Evolutionary conservation across 2,113 vertebrate species (phyloP), one percentile per base, ranked within the genome.

Genomic region (Nettapus auritus): DNA sequence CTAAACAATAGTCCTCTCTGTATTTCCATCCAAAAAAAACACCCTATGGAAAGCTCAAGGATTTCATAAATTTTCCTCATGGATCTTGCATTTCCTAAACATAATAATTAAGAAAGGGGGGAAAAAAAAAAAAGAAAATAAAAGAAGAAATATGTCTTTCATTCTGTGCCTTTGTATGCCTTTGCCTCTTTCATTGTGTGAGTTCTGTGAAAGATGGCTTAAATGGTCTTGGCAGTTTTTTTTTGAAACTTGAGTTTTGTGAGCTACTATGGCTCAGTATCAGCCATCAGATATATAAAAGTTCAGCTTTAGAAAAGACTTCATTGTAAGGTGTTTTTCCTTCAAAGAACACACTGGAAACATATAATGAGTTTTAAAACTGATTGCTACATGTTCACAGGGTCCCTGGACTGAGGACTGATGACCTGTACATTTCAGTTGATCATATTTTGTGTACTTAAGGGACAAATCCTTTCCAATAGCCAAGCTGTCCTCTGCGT

Each of bases 41-140:
- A 6, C 0, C 1, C 44, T 4, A 15, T 17, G 5, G 2, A 53
- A 79, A 50, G 8, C 33, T 31, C n/a, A 42, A 38, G 21, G 68
- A 52, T 88, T 82, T 67, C 59, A 50, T 3, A 68, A 20, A 13
- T 23, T 40, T 36, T 82, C 26, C 8, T 74, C 13, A 44, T 62
- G n/a, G 12, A n/a, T 66, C 33, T n/a, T 44, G 50, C 22, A 50
- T 88, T 59, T 70, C 18, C 21, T 50, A 28, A 69, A 53, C 20
- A 33, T 40, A 71, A 21, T 40, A 50, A 75, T 57, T 78, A 63
- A 63, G 26, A 62, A 63, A 63, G 36, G 14, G 14, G 26, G n/a
- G n/a, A n/a, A n/a, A n/a, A n/a, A n/a, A n/a, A 60, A 36, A 62
- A 33, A 36, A 70, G 9, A 62, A 60, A 36, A 62, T 20, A 26